phyloP scores from a whole-genome alignment of 2,113 vertebrate genomes.

The Salvelinus sp. region DNA sequence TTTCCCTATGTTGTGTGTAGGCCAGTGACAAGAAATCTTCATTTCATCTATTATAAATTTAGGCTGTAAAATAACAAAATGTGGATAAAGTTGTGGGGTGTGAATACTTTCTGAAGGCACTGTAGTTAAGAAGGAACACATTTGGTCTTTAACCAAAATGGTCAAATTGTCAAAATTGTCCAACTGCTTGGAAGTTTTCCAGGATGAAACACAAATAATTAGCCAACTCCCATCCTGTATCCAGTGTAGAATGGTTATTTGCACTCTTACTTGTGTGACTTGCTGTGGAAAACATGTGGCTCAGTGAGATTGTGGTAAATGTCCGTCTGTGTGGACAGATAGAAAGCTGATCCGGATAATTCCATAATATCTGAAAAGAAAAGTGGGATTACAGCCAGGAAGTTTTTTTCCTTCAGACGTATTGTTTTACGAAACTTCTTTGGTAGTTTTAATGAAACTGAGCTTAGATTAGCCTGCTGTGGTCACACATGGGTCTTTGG shows the following conservation, averaged over 20 bases:
- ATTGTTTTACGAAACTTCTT: constrained; percentile 33
- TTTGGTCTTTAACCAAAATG: constrained; percentile 9
- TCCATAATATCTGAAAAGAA: constrained; percentile 35
- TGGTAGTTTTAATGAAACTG: constrained; percentile 26
- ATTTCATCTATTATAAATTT: no score
- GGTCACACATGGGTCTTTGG: constrained; percentile 13
- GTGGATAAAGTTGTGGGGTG: no score
- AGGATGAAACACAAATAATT: neutral
- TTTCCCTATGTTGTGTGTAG: no score
- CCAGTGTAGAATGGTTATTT: constrained; percentile 4
- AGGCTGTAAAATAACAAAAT: no score
- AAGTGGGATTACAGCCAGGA: constrained; percentile 32
- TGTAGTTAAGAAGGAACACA: neutral
- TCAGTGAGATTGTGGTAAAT: constrained; percentile 45
- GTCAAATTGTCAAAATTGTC: neutral
- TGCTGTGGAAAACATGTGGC: constrained; percentile 20
- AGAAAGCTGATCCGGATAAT: constrained; percentile 57
- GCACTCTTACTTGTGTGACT: constrained; percentile 29
- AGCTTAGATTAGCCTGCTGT: constrained; percentile 27
- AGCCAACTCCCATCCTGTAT: neutral
- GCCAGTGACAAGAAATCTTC: no score
- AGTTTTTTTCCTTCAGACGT: constrained; percentile 11
- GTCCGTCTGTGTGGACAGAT: constrained; percentile 56
- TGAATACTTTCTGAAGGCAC: no score
- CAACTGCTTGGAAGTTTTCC: neutral